Conservation (phyloP, 2,113 vertebrate species). For the Trogon melanurus region DNA sequence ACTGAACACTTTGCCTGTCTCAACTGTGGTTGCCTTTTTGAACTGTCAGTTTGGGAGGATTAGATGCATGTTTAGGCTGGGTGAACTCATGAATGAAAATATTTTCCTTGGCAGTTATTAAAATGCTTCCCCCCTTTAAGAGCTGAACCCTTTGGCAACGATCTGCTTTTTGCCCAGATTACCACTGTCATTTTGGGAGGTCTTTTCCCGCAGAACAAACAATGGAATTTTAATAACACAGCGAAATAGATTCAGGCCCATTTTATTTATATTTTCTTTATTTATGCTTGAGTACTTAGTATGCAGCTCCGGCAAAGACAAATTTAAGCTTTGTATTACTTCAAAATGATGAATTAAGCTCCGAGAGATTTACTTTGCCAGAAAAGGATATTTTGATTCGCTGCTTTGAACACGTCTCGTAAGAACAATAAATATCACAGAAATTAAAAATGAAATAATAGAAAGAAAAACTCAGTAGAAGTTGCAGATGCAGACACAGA, state of each 20-base stretch:
- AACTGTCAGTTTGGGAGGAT: conserved; percentile 84
- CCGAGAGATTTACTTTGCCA: conserved; percentile 46
- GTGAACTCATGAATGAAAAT: conserved; percentile 87
- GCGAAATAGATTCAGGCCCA: conserved; percentile 1
- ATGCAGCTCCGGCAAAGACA: conserved; percentile 45
- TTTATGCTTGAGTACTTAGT: conserved; percentile 55
- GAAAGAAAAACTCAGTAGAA: background rate
- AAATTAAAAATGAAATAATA: conserved; percentile 25
- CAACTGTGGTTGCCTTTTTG: conserved; percentile 72
- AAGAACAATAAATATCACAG: conserved; percentile 40
- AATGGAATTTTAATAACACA: conserved; percentile 72
- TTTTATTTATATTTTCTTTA: conserved; percentile 58
- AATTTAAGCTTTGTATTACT: conserved; percentile 59
- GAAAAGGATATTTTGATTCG: conserved; percentile 19
- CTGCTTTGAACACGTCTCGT: conserved; percentile 1
- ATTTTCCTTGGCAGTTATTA: conserved; percentile 82
- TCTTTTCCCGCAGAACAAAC: conserved; percentile 64
- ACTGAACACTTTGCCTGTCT: conserved; percentile 72
- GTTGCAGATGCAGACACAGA: background rate
- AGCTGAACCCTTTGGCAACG: conserved; percentile 65
- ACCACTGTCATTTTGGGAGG: conserved; percentile 69
- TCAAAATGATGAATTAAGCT: conserved; percentile 64
- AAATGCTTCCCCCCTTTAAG: conserved; percentile 58
- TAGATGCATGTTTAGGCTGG: conserved; percentile 85
- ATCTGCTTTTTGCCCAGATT: conserved; percentile 71